phyloP scores from a whole-genome alignment of 2,113 vertebrate species.

The Calonectris borealis region DNA sequence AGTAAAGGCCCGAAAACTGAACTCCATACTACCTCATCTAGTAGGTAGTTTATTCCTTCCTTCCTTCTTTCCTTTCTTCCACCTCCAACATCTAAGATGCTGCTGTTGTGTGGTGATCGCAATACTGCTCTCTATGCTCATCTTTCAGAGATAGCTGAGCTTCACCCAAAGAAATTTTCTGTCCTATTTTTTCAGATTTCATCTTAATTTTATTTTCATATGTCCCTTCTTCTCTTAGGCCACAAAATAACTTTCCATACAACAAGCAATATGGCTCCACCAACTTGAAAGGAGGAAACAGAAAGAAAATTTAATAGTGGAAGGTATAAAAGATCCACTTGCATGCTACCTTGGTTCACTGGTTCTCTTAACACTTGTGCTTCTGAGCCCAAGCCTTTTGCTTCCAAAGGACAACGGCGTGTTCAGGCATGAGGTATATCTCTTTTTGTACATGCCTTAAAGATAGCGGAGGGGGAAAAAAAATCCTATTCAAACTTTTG shows the following conservation, averaged over 20 bases:
- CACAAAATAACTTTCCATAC: neutral
- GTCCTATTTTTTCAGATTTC: neutral
- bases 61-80: neutral
- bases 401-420: neutral
- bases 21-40: neutral
- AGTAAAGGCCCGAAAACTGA: neutral
- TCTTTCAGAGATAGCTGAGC: neutral
- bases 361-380: neutral
- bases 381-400: neutral
- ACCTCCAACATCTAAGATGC: neutral
- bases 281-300: neutral
- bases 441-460: neutral
- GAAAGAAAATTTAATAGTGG: neutral
- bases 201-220: neutral
- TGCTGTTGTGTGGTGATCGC: neutral
- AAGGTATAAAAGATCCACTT: neutral
- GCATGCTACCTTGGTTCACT: neutral
- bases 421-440: neutral
- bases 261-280: neutral
- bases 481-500: neutral
- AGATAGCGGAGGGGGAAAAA: neutral
- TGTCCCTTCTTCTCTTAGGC: neutral
- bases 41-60: neutral
- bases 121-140: neutral
- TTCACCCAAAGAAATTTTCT: neutral